These are phyloP conservation scores for Leucania comma DNA, from an alignment of 2,888 invertebrate genomes.

Conservation along the genomic window DNA sequence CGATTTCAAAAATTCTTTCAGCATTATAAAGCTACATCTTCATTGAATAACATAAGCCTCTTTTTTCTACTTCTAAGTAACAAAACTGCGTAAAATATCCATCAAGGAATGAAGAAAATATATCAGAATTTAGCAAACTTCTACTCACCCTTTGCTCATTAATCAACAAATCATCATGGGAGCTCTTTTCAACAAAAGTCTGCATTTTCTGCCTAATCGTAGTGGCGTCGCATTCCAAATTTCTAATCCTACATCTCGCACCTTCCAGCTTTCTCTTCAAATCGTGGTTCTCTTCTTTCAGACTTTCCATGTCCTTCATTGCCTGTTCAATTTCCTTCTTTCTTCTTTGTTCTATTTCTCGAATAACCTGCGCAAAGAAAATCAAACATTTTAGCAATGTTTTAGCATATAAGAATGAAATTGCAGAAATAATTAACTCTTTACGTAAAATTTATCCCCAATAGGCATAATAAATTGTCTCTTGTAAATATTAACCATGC, in stretches of 20 bases:
- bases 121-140: no score
- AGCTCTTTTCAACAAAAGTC: conserved; percentile 91
- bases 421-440: neutral
- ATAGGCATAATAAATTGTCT: no score
- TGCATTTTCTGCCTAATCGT: conserved; percentile 91
- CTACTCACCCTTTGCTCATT: conserved; percentile 90
- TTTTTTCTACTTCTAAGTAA: no score
- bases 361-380: conserved; percentile 78
- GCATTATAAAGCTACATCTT: no score
- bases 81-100: no score
- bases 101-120: neutral
- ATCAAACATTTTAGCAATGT: neutral
- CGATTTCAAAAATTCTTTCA: no score
- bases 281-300: conserved; percentile 91
- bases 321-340: conserved; percentile 91
- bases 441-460: neutral
- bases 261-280: conserved; percentile 92
- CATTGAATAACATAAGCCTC: no score
- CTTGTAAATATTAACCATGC: no score
- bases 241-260: conserved; percentile 92
- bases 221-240: conserved; percentile 92
- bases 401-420: neutral
- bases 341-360: conserved; percentile 89
- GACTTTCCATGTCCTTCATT: conserved; percentile 89
- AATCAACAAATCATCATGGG: conserved; percentile 92